Evolutionary conservation across 2,888 invertebrate genomes (phyloP), one percentile per base, ranked within the genome.

Genomic region (Silvanus unidentatus): DNA sequence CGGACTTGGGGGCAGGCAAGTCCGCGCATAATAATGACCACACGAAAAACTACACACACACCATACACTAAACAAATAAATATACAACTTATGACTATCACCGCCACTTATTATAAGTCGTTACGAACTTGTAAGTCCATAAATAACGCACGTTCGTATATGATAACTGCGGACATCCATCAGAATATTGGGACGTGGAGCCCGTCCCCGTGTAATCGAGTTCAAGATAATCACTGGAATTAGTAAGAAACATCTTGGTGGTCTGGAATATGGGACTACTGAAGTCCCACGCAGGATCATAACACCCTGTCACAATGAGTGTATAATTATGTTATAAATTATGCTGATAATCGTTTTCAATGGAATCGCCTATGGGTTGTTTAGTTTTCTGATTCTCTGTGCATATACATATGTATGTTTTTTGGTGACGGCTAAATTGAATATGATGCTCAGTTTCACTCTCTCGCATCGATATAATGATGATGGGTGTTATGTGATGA

Each of bases 191-290:
- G 57, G 57, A 55, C 50, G 53, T 48, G 42, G 51, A 42, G 57
- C 48, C 55, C 58, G 50, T 53, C 57, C 61, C 59, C 54, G 53
- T 59, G 63, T 64, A 66, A 65, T 64, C 66, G 64, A 66, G 66
- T 60, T 63, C 62, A 55, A 64, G 70, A 70, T 77, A 77, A 77
- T 77, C 74, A 77, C 76, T 75, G 70, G 75, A 75, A 77, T 77
- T 77, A 77, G 71, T 65, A 66, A 15, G 72, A 72, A 69, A 72
- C 57, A 57, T 70, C 74, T 72, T 73, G 77, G 77, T 76, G 77
- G 77, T 77, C 76, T 69, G 62, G 45, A 39, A 35, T 50, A 60
- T 52, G 13, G 57, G 60, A 65, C 67, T 64, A 66, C 68, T 63
- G 65, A 59, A 68, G 67, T 69, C 70, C 68, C 69, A 69, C 69